phyloP scores from a whole-genome alignment of 2,888 invertebrate genomes.

The Drosophila rubida region DNA sequence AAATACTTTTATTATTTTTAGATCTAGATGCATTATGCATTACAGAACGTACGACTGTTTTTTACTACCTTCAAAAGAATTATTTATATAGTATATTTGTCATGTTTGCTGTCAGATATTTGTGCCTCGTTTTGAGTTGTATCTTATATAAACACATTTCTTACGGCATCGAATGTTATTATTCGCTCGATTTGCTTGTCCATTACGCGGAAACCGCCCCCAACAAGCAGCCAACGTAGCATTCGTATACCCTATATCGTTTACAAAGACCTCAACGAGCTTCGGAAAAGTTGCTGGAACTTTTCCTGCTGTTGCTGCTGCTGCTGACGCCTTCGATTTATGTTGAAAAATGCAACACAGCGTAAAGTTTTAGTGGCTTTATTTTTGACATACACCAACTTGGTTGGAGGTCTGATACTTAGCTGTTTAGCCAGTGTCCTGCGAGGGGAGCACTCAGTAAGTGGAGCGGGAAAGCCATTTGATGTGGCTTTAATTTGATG shows the following conservation, averaged over 20 bases:
- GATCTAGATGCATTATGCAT: too few relatives aligned
- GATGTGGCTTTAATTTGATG: conserved; percentile 71
- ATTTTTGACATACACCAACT: conserved; percentile 36
- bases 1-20: too few relatives aligned
- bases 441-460: neutral
- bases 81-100: neutral
- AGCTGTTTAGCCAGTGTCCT: conserved; percentile 7
- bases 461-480: conserved; percentile 31
- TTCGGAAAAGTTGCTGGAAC: conserved; percentile 38
- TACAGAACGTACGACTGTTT: too few relatives aligned
- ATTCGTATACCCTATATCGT: conserved; percentile 29
- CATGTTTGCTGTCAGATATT: conserved; percentile 1
- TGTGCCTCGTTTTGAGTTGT: conserved; percentile 27
- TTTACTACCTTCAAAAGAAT: too few relatives aligned
- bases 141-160: conserved; percentile 19
- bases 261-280: conserved; percentile 25
- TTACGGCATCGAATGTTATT: conserved; percentile 31
- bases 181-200: conserved; percentile 63
- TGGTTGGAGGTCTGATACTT: conserved; percentile 7
- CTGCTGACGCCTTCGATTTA: conserved; percentile 70
- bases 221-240: neutral
- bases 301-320: conserved; percentile 55
- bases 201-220: conserved; percentile 52
- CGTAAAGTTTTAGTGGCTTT: conserved; percentile 63
- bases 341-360: conserved; percentile 66